Evolutionary conservation across 1,140 invertebrate genomes (phyloP).

Genomic region (Piezodorus guildinii): DNA sequence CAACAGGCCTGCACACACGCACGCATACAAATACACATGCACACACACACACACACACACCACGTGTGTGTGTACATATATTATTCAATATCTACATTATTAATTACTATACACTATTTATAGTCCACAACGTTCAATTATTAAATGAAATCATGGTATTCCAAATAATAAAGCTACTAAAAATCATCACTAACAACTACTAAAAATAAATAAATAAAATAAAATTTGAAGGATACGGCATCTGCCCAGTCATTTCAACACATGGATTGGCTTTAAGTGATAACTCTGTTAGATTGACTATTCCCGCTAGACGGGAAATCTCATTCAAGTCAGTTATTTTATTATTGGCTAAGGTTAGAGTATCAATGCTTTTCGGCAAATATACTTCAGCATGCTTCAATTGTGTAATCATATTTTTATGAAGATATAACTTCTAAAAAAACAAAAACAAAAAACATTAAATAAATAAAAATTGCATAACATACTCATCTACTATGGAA

Average conservation of each 20-base stretch:
- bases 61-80: too few relatives aligned
- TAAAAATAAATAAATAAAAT: conserved; percentile 24
- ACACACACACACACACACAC: too few relatives aligned
- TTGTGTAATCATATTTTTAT: conserved; percentile 73
- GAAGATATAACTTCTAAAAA: conserved; percentile 68
- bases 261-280: conserved; percentile 80
- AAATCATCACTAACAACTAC: not conserved
- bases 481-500: too few relatives aligned
- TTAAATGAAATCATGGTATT: not conserved
- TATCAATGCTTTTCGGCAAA: conserved; percentile 59
- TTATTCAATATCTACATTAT: not conserved
- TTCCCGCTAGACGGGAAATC: conserved; percentile 64
- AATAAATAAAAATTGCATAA: too few relatives aligned
- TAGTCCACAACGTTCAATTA: not conserved
- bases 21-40: too few relatives aligned
- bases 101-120: not conserved
- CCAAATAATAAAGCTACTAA: not conserved
- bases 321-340: conserved; percentile 76
- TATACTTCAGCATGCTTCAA: conserved; percentile 70
- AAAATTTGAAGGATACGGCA: conserved; percentile 50
- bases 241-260: conserved; percentile 52
- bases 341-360: conserved; percentile 73
- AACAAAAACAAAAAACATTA: not conserved
- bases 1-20: too few relatives aligned
- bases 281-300: conserved; percentile 63